Evolutionary conservation across 2,888 invertebrate genomes (phyloP), one percentile per base, ranked within the genome.

Genomic region (Campopleginae sp.): DNA sequence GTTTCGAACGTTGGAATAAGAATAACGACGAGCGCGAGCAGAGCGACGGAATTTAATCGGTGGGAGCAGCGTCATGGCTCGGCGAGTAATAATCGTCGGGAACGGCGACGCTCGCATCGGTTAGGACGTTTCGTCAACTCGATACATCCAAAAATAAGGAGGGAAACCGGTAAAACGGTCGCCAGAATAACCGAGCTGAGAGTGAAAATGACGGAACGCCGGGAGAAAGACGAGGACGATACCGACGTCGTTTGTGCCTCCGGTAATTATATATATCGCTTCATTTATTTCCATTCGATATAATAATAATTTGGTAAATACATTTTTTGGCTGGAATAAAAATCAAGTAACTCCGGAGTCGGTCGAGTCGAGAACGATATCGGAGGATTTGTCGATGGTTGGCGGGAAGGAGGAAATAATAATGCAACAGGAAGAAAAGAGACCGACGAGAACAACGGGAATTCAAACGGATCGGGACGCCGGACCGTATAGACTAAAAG

Each of bases 401-500:
- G 80, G 81, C 14, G 82, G 85, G 17, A 89, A 89, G 63, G 88
- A 88, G 27, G 86, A 84, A 7, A 70, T 87, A 71, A 87, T 89
- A 81, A 85, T 79, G 14, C 79, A 85, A 75, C 79, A 85, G 72
- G 44, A 12, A 46, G 17, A 46, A 10, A 38, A 14, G 68, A 8
- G 48, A 31, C 77, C 33, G 44, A 88, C 87, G 3, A 88, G 85
- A 58, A 88, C 91, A 7, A 86, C 89, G 7, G 94, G 94, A 14
- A 92, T 94, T 44, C 95, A 95, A 91, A 93, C 93, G 2, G 94
- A 94, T 6, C 90, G 93, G 19, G 94, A 94, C 44, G 92, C 94
- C 14, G 92, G 95, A 66, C 94, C 95, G 2, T 95, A 95, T 88
- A 93, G 95, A 94, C 92, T 96, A 46, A 94, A 95, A 87, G 94